These are phyloP conservation scores for Anguilla japonica DNA, from an alignment of 2,113 vertebrate species.

Conservation along the genomic window DNA sequence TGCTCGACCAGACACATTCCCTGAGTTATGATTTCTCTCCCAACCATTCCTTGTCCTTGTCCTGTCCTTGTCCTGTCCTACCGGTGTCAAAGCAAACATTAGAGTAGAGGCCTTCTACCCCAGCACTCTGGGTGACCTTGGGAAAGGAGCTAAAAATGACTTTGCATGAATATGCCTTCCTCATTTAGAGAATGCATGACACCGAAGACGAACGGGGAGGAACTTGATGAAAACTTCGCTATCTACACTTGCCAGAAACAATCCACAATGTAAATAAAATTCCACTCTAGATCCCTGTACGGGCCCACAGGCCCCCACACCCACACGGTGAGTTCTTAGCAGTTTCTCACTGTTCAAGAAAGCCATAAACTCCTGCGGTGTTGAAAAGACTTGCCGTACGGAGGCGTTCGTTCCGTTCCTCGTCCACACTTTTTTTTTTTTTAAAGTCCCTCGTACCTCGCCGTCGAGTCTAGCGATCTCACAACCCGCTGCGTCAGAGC, in stretches of 20 bases:
- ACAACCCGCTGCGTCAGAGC: constrained; percentile 12
- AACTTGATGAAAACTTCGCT: not conserved
- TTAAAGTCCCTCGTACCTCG: constrained; percentile 5
- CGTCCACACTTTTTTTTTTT: constrained; percentile 8
- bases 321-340: not conserved
- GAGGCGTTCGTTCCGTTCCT: constrained; percentile 29
- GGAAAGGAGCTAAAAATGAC: not conserved
- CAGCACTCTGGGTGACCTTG: not conserved
- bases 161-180: not conserved
- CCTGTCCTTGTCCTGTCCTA: not conserved
- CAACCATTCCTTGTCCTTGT: not conserved
- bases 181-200: not conserved
- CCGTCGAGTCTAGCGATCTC: not conserved
- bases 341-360: constrained; percentile 24
- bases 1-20: not conserved
- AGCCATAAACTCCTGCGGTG: constrained; percentile 23
- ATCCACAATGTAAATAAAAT: not conserved
- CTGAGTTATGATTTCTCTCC: not conserved
- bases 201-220: not conserved
- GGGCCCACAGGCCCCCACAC: not conserved
- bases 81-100: not conserved
- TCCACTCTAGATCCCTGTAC: not conserved
- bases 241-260: not conserved
- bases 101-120: not conserved
- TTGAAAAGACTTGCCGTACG: constrained; percentile 23